Conservation (phyloP, 23 tunicate species). For the Botrylloides violaceus region DNA sequence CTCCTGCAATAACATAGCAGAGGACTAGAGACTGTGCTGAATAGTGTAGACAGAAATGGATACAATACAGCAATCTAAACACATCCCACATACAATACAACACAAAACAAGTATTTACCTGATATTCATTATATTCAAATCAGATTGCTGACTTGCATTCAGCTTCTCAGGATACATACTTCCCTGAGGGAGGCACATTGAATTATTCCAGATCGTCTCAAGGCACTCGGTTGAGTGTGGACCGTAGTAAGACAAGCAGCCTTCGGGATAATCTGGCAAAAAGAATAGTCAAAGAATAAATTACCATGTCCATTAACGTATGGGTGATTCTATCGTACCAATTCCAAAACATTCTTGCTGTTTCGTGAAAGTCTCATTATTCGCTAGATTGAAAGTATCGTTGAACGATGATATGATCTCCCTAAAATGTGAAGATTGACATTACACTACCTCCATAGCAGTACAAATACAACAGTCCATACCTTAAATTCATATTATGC, state of each 20-base stretch:
- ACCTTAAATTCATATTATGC: not conserved
- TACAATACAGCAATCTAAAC: too few relatives aligned
- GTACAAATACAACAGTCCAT: not conserved
- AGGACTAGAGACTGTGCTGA: too few relatives aligned
- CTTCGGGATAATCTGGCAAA: constrained; percentile 14
- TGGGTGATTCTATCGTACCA: constrained; percentile 1
- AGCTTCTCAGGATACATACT: constrained; percentile 14
- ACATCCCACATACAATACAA: too few relatives aligned
- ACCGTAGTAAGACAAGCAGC: constrained; percentile 25
- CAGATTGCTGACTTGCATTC: not conserved
- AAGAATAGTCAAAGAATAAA: not conserved
- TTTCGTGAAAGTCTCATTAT: constrained; percentile 3
- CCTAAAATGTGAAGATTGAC: not conserved
- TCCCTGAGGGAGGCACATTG: not conserved
- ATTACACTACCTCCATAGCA: not conserved
- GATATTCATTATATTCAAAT: too few relatives aligned
- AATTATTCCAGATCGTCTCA: constrained; percentile 15
- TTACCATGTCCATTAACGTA: not conserved
- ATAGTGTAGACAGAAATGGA: too few relatives aligned
- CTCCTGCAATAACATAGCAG: too few relatives aligned
- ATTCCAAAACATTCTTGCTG: constrained; percentile 32
- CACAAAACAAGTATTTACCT: too few relatives aligned
- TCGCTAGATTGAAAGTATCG: constrained; percentile 3
- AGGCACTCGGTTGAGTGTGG: constrained; percentile 26
- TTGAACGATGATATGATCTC: not conserved